phyloP scores from a whole-genome alignment of 2,797 vertebrate genomes.

The Chaetophractus vellerosus region DNA sequence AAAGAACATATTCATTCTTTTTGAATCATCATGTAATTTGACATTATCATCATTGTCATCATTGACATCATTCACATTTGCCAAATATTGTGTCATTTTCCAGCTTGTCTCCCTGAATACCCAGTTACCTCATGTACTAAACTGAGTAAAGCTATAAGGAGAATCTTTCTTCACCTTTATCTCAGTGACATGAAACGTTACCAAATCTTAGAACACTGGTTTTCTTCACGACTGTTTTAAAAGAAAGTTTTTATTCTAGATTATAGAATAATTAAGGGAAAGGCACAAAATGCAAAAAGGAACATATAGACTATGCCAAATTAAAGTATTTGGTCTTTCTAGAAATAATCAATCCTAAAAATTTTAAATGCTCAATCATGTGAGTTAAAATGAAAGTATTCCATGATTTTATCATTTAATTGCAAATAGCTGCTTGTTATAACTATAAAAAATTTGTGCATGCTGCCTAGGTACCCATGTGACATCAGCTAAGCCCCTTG shows the following conservation, averaged over 20 bases:
- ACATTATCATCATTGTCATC: too few species aligned
- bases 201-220: not conserved
- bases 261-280: not conserved
- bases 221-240: not conserved
- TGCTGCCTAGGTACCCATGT: too few species aligned
- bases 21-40: not conserved
- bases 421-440: not conserved
- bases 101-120: not conserved
- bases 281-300: not conserved
- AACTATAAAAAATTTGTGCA: too few species aligned
- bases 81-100: not conserved
- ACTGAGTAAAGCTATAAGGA: not conserved
- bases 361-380: not conserved
- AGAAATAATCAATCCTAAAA: not conserved
- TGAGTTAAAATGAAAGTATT: not conserved
- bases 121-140: not conserved
- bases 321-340: not conserved
- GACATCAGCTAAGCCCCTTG: too few species aligned
- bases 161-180: not conserved
- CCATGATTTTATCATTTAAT: not conserved
- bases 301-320: not conserved
- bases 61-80: too few species aligned
- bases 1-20: not conserved
- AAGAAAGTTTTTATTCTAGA: not conserved
- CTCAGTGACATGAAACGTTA: not conserved